Conservation (phyloP, 2,113 vertebrate species). For the Athene cunicularia region DNA sequence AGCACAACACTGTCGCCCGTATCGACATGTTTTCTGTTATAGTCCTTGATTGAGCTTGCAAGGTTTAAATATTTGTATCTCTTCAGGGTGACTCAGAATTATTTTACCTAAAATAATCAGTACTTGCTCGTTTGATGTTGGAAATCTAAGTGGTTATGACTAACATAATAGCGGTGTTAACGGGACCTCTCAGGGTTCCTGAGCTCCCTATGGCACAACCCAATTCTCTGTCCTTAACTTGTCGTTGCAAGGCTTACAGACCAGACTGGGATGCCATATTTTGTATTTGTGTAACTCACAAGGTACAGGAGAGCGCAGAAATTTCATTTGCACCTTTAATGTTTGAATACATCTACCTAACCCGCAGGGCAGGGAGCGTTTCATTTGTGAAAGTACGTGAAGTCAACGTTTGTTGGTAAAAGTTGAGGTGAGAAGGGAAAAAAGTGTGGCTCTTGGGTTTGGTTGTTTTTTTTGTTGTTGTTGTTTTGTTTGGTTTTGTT, state of each 20-base stretch:
- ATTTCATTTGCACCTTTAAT: not conserved
- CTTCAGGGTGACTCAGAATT: not conserved
- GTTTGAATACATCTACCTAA: not conserved
- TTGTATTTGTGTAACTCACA: fast-evolving
- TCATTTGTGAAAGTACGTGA: not conserved
- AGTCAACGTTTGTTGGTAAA: not conserved
- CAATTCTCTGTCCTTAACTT: not conserved
- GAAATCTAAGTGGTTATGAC: not conserved
- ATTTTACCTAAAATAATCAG: not conserved
- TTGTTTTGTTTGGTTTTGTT: too few relatives aligned
- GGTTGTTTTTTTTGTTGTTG: too few relatives aligned
- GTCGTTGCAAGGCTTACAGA: not conserved
- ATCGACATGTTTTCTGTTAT: fast-evolving
- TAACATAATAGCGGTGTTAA: not conserved
- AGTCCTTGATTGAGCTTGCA: not conserved
- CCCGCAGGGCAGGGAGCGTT: not conserved
- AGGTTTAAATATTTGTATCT: not conserved
- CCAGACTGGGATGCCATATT: fast-evolving
- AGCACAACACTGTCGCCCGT: not conserved
- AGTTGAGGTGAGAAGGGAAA: not conserved
- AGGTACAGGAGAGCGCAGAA: not conserved
- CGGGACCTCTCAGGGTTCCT: not conserved
- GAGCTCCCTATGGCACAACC: not conserved
- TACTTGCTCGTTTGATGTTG: not conserved
- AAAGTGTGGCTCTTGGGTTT: not conserved